A percentile compares a stretch with the other conserved stretches of the same genome.
phyloP scores from a whole-genome alignment of 2,113 vertebrate species.

The Xiphophorus maculatus region DNA sequence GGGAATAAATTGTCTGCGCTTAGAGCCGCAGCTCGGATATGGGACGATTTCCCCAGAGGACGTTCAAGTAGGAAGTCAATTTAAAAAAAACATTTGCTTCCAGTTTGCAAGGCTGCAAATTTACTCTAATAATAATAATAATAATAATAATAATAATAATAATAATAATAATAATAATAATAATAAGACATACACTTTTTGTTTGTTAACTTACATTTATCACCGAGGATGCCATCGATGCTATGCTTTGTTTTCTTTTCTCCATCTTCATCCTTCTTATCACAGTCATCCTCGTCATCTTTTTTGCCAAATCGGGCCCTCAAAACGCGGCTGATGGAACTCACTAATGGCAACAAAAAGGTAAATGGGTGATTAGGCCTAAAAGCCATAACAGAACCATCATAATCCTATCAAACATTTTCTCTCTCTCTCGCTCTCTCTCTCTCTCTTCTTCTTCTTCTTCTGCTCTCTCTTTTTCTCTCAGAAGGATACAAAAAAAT shows the following conservation, averaged over 20 bases:
- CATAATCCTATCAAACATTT: constrained; percentile 70
- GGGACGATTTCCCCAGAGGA: constrained; percentile 70
- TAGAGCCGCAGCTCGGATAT: constrained; percentile 58
- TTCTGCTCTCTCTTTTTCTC: background rate
- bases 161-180: constrained; percentile 65
- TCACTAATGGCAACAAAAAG: constrained; percentile 89
- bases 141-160: constrained; percentile 62
- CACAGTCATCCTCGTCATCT: constrained; percentile 94
- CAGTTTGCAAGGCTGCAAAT: constrained; percentile 53
- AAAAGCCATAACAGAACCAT: constrained; percentile 72
- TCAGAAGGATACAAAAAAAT: constrained; percentile 47
- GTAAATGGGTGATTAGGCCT: constrained; percentile 75
- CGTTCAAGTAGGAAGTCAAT: constrained; percentile 54
- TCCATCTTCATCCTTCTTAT: constrained; percentile 98
- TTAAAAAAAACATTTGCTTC: constrained; percentile 50
- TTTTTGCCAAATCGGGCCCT: constrained; percentile 99
- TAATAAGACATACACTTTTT: constrained; percentile 51
- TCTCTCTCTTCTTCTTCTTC: too few species aligned
- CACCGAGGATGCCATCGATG: constrained; percentile 98
- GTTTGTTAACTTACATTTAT: constrained; percentile 92
- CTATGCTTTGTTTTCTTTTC: constrained; percentile 99
- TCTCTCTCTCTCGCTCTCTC: constrained; percentile 1
- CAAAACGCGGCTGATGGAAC: constrained; percentile 99
- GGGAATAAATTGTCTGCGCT: constrained; percentile 63
- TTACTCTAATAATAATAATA: constrained; percentile 52